Evolutionary conservation across 2,113 vertebrate species (phyloP).

Genomic region (Orientallactaga bullata): DNA sequence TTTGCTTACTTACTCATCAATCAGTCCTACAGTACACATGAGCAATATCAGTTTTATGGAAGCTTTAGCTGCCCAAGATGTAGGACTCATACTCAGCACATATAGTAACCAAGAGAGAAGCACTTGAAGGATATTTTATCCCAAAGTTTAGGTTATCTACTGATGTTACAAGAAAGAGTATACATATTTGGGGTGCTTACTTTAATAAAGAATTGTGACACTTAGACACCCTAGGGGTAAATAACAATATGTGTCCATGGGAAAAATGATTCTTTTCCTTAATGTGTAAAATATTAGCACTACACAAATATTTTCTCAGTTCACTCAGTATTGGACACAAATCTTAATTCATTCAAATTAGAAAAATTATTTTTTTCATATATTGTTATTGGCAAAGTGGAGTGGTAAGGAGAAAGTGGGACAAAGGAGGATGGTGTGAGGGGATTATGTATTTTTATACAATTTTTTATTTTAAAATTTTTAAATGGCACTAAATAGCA

Average conservation of each 20-base stretch:
- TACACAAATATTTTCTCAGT: neutral
- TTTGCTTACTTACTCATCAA: constrained; percentile 3
- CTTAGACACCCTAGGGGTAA: neutral
- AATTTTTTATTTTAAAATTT: no score
- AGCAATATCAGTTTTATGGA: constrained; percentile 31
- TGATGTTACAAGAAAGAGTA: neutral
- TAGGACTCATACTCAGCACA: neutral
- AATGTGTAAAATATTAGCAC: constrained; percentile 39
- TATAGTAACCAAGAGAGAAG: constrained; percentile 3
- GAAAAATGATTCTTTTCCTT: constrained; percentile 37
- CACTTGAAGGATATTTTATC: constrained; percentile 21
- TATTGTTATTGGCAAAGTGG: neutral
- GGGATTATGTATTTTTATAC: no score
- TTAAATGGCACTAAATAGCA: constrained; percentile 23
- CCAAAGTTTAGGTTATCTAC: constrained; percentile 27
- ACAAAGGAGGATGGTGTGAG: no score
- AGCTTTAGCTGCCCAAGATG: constrained; percentile 15
- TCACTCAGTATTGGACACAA: neutral
- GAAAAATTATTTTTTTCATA: neutral
- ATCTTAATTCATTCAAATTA: constrained; percentile 5
- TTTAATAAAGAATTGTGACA: constrained; percentile 20
- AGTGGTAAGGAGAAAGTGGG: no score
- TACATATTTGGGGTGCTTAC: neutral
- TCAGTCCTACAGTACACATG: neutral
- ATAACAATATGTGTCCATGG: no score